A percentile compares a stretch with the other conserved stretches of the same genome.
These are phyloP conservation scores for Oxyscelio sp. DNA, from an alignment of 2,888 invertebrate genomes.

Conservation along the genomic window DNA sequence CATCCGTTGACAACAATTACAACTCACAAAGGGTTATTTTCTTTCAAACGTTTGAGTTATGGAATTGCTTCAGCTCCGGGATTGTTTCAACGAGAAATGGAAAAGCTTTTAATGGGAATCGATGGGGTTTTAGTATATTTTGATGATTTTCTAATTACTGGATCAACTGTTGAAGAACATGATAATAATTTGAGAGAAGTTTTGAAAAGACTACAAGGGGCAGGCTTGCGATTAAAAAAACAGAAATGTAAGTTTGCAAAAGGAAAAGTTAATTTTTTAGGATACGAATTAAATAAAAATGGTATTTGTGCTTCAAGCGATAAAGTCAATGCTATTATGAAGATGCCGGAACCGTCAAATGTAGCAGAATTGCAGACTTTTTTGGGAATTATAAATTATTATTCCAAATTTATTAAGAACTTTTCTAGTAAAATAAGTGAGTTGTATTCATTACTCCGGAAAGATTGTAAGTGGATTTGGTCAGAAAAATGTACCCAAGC, in stretches of 20 bases:
- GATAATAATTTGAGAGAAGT: constrained; percentile 76
- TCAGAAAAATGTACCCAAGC: constrained; percentile 11
- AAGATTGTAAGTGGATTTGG: constrained; percentile 25
- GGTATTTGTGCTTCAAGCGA: constrained; percentile 52
- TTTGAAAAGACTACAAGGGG: constrained; percentile 73
- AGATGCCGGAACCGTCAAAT: constrained; percentile 24
- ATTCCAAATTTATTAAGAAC: constrained; percentile 47
- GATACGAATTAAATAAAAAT: constrained; percentile 72
- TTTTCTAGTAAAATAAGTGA: constrained; percentile 4
- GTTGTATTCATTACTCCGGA: constrained; percentile 22
- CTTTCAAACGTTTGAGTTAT: constrained; percentile 80
- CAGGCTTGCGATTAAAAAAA: constrained; percentile 78
- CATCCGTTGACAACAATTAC: constrained; percentile 78
- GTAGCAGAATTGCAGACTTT: constrained; percentile 43
- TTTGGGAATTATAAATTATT: constrained; percentile 59
- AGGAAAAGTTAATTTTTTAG: constrained; percentile 81
- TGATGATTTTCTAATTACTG: constrained; percentile 82
- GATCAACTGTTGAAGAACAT: constrained; percentile 74
- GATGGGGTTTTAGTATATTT: constrained; percentile 69
- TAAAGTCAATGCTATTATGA: constrained; percentile 64
- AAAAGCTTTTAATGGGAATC: constrained; percentile 79
- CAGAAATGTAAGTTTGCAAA: constrained; percentile 80
- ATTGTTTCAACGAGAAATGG: constrained; percentile 83
- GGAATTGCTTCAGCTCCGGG: constrained; percentile 83
- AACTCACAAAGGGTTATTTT: constrained; percentile 76